phyloP scores from a whole-genome alignment of 2,797 vertebrate genomes.

The Sebastes iracundus region DNA sequence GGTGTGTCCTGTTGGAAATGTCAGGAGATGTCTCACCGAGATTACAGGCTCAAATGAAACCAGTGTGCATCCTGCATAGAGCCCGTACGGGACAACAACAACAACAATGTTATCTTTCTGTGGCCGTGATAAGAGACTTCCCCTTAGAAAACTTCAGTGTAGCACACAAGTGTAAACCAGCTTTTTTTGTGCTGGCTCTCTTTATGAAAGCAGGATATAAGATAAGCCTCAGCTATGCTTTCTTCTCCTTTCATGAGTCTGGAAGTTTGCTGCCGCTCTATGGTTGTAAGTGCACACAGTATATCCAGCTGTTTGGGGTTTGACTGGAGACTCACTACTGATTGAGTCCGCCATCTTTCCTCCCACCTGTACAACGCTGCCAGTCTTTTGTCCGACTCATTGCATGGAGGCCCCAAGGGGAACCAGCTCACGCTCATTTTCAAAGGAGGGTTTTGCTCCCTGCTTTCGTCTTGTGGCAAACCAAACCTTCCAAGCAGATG shows the following conservation, averaged over 20 bases:
- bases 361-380: background rate
- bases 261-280: background rate
- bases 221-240: slow-evolving; percentile 1
- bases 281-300: background rate
- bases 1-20: slow-evolving; percentile 32
- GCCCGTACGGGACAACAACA: background rate
- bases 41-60: slow-evolving; percentile 32
- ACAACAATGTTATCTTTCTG: slow-evolving; percentile 55
- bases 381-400: background rate
- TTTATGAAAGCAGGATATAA: slow-evolving; percentile 1
- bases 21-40: slow-evolving; percentile 58
- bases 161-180: slow-evolving; percentile 18
- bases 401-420: background rate
- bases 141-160: slow-evolving; percentile 12
- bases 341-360: background rate
- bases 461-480: slow-evolving; percentile 15
- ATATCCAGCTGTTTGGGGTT: background rate
- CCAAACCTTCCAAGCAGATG: slow-evolving; percentile 25
- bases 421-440: background rate
- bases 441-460: background rate
- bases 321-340: background rate
- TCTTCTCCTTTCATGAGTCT: background rate
- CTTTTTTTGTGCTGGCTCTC: background rate
- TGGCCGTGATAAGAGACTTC: slow-evolving; percentile 11
- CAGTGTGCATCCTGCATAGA: background rate